A percentile compares a stretch with the other conserved stretches of the same genome.
phyloP scores from a whole-genome alignment of 2,113 vertebrate species.

The Oncorhynchus clarkii region DNA sequence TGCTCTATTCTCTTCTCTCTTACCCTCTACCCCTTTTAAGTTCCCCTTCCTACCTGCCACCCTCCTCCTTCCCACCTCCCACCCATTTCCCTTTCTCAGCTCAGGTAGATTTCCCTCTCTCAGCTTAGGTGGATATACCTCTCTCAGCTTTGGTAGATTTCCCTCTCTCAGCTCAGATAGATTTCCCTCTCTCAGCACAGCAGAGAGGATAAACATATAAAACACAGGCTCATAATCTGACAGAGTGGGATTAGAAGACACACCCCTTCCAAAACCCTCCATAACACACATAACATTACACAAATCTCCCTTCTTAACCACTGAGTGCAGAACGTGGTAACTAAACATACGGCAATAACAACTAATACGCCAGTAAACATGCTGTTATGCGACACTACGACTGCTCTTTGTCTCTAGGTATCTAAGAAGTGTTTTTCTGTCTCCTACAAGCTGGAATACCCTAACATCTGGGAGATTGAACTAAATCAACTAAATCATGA shows the following conservation, averaged over 20 bases:
- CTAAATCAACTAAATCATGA: conserved; percentile 13
- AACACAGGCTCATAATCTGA: conserved; percentile 41
- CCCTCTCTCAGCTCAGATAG: conserved; percentile 28
- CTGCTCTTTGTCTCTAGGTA: conserved; percentile 17
- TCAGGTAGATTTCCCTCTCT: conserved; percentile 17
- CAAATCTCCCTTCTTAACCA: conserved; percentile 5
- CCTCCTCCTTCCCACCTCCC: neutral
- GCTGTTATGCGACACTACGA: conserved; percentile 24
- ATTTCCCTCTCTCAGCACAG: conserved; percentile 17
- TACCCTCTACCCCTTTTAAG: no score
- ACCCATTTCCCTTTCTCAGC: no score
- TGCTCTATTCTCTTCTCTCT: no score
- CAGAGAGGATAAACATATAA: conserved; percentile 34
- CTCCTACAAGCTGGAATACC: neutral
- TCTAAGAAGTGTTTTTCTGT: neutral
- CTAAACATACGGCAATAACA: conserved; percentile 44
- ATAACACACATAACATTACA: neutral
- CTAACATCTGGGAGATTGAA: conserved; percentile 12
- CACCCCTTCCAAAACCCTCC: neutral
- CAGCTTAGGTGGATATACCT: neutral
- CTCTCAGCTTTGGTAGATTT: conserved; percentile 32
- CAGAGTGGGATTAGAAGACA: conserved; percentile 40
- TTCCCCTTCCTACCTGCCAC: no score
- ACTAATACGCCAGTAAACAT: conserved; percentile 41
- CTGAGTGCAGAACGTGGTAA: conserved; percentile 19